These are phyloP conservation scores for Portevinia maculata DNA, from an alignment of 2,888 invertebrate genomes.

Conservation along the genomic window DNA sequence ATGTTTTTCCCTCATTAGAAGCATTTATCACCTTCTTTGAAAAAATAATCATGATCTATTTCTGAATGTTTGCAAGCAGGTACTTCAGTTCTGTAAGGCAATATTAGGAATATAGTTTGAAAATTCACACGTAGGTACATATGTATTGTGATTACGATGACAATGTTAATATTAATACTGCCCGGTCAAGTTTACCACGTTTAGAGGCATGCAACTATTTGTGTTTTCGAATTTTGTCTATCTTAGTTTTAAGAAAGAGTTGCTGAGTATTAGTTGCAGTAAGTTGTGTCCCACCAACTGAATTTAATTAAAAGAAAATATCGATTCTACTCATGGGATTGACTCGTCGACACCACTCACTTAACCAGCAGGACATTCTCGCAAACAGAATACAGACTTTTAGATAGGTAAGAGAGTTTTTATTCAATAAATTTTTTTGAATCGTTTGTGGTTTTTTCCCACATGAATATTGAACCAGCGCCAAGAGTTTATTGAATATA, in stretches of 20 bases:
- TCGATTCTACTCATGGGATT: too few relatives aligned
- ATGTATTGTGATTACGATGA: constrained; percentile 31
- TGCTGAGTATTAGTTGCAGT: too few relatives aligned
- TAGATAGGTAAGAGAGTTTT: too few relatives aligned
- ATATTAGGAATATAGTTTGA: constrained; percentile 24
- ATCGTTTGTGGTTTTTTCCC: not conserved
- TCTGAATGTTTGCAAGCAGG: constrained; percentile 34
- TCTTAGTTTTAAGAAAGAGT: too few relatives aligned
- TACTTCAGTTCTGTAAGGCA: constrained; percentile 18
- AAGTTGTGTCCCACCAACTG: too few relatives aligned
- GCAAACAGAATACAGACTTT: too few relatives aligned
- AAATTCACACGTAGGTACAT: constrained; percentile 9
- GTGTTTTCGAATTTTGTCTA: too few relatives aligned
- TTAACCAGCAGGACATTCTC: too few relatives aligned
- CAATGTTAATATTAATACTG: constrained; percentile 30
- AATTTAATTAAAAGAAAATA: too few relatives aligned
- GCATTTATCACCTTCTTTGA: constrained; percentile 47
- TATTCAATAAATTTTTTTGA: not conserved
- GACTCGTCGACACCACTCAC: too few relatives aligned
- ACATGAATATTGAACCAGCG: not conserved
- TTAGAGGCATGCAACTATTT: too few relatives aligned
- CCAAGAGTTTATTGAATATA: constrained; percentile 1
- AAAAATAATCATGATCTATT: constrained; percentile 59
- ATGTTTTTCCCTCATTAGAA: constrained; percentile 44
- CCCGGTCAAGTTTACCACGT: too few relatives aligned